phyloP scores from a whole-genome alignment of 2,113 vertebrate species.

The Zosterops pallidus region DNA sequence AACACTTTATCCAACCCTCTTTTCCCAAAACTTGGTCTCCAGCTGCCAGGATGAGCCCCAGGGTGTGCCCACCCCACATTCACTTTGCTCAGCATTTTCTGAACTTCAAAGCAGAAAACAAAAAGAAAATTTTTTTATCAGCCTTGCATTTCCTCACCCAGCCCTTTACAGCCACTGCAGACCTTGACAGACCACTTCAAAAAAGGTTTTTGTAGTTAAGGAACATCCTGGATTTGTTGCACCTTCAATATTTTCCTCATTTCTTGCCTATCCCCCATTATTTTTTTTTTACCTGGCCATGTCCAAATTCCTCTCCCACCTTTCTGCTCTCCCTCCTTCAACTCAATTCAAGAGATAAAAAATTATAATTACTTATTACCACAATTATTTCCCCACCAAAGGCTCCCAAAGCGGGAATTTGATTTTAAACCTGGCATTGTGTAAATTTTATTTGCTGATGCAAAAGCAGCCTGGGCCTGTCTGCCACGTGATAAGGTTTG shows the following conservation, averaged over 20 bases:
- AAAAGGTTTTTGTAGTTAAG: background rate
- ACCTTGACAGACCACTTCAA: background rate
- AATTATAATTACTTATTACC: background rate
- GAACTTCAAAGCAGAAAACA: background rate
- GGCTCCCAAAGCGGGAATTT: background rate
- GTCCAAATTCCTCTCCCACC: background rate
- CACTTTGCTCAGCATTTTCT: background rate
- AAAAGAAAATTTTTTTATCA: background rate
- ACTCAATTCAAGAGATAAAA: too few species aligned
- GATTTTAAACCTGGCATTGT: fast-evolving
- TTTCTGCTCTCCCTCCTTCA: background rate
- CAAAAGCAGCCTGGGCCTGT: background rate
- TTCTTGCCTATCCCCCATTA: background rate
- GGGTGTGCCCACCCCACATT: background rate
- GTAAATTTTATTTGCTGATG: background rate
- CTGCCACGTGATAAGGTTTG: background rate
- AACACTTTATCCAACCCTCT: fast-evolving
- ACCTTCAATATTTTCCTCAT: background rate
- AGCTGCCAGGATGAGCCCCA: background rate
- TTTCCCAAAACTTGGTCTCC: background rate
- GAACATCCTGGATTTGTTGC: background rate
- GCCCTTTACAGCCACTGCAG: background rate
- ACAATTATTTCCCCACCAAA: fast-evolving
- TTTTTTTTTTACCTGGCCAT: background rate
- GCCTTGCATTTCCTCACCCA: background rate